A percentile compares a stretch with the other conserved stretches of the same genome.
phyloP scores from a whole-genome alignment of 2,888 invertebrate genomes.

The Macrosiphum euphorbiae region DNA sequence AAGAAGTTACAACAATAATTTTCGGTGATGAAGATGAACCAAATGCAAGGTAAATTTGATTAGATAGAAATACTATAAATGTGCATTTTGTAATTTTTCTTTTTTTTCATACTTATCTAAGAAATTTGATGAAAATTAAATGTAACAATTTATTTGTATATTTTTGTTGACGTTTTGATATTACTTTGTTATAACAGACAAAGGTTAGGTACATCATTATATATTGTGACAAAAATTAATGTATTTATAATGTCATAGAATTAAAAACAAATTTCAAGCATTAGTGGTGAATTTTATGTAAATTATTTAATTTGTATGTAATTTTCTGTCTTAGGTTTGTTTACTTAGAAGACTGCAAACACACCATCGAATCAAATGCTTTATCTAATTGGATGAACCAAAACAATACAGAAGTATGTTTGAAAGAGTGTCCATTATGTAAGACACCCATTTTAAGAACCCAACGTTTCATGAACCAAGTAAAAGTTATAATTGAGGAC shows the following conservation, averaged over 20 bases:
- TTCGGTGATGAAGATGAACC: slow-evolving; percentile 71
- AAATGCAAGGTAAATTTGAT: background rate
- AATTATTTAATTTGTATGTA: background rate
- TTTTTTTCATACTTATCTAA: slow-evolving; percentile 56
- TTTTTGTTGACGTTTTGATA: background rate
- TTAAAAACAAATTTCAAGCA: background rate
- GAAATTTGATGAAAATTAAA: slow-evolving; percentile 33
- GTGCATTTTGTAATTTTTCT: slow-evolving; percentile 45
- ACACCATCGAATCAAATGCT: slow-evolving; percentile 72
- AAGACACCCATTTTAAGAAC: slow-evolving; percentile 75
- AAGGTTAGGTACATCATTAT: slow-evolving; percentile 52
- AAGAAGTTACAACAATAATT: slow-evolving; percentile 71
- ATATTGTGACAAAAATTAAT: background rate
- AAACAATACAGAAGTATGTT: slow-evolving; percentile 68
- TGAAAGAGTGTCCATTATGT: slow-evolving; percentile 75
- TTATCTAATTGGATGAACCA: slow-evolving; percentile 69
- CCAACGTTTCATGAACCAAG: slow-evolving; percentile 74
- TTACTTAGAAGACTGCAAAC: slow-evolving; percentile 73
- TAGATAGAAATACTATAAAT: slow-evolving; percentile 63
- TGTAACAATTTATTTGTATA: background rate
- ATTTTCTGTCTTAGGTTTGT: slow-evolving; percentile 71
- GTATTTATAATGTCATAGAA: background rate
- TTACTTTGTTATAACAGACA: background rate
- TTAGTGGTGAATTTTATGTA: background rate
- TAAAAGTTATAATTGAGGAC: slow-evolving; percentile 71